A percentile compares a stretch with the other conserved stretches of the same genome.
These are phyloP conservation scores for Chelon labrosus DNA, from an alignment of 2,797 vertebrate genomes.

Conservation along the genomic window DNA sequence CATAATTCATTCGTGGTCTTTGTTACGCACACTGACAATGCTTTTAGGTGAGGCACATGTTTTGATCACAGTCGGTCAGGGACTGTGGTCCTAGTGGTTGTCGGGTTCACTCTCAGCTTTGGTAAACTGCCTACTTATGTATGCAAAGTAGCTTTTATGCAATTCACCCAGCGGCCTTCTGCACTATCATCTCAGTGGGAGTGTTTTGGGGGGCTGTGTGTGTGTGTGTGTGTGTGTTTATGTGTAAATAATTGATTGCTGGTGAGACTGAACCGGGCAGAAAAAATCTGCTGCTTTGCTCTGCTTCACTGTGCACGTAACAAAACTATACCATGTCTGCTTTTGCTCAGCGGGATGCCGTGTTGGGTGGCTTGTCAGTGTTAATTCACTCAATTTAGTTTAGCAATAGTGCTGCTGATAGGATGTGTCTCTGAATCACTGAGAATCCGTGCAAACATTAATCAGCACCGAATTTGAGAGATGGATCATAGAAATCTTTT, in stretches of 20 bases:
- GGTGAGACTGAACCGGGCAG: slow-evolving; percentile 43
- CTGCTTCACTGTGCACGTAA: slow-evolving; percentile 14
- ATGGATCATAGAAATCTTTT: background rate
- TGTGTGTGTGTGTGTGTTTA: slow-evolving; percentile 46
- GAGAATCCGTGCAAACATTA: slow-evolving; percentile 1
- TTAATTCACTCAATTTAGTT: slow-evolving; percentile 18
- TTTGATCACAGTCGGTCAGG: slow-evolving; percentile 37
- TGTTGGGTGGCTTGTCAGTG: slow-evolving; percentile 13
- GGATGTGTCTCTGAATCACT: slow-evolving; percentile 5
- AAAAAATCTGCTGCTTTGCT: slow-evolving; percentile 25
- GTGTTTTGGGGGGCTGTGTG: slow-evolving; percentile 52
- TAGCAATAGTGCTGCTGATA: background rate
- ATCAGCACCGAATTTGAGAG: background rate
- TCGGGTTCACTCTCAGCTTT: slow-evolving; percentile 32
- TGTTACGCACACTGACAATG: slow-evolving; percentile 1
- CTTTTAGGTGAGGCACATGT: slow-evolving; percentile 14
- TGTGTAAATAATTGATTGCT: slow-evolving; percentile 72
- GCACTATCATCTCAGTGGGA: slow-evolving; percentile 61
- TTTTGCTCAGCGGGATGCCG: slow-evolving; percentile 17
- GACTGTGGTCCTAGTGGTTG: slow-evolving; percentile 24
- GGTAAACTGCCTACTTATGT: slow-evolving; percentile 53
- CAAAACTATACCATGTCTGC: slow-evolving; percentile 13
- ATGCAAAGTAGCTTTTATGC: slow-evolving; percentile 69
- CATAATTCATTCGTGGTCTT: slow-evolving; percentile 4
- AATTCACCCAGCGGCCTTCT: slow-evolving; percentile 50